A percentile compares a stretch with the other conserved stretches of the same genome.
These are phyloP conservation scores for Ptychadena robeensis DNA, from an alignment of 2,797 vertebrate species.

Conservation along the genomic window DNA sequence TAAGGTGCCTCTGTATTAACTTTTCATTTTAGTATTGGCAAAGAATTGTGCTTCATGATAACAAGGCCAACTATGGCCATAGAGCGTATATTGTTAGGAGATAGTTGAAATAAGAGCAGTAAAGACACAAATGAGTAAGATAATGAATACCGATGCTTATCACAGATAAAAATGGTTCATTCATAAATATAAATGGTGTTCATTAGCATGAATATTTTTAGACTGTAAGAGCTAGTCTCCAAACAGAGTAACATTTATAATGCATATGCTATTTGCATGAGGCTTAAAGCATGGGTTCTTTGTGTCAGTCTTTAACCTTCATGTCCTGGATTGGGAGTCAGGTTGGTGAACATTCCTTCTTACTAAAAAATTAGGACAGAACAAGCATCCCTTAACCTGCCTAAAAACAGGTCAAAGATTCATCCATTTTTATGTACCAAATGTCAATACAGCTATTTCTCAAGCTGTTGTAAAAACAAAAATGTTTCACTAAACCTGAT, in stretches of 20 bases:
- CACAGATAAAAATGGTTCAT: conserved; percentile 21
- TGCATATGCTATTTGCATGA: conserved; percentile 38
- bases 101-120: conserved; percentile 9
- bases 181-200: conserved; percentile 45
- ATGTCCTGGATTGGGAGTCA: conserved; percentile 30
- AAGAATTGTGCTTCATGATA: background rate
- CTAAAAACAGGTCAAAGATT: too few species aligned
- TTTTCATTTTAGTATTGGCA: background rate
- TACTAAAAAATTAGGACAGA: conserved; percentile 34
- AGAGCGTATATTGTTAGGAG: background rate
- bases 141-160: conserved; percentile 28
- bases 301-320: conserved; percentile 49
- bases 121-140: conserved; percentile 18
- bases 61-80: background rate
- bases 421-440: conserved; percentile 3
- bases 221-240: background rate
- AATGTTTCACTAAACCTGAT: conserved; percentile 16
- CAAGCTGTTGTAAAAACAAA: conserved; percentile 3
- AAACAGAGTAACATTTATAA: conserved; percentile 19
- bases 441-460: conserved; percentile 25
- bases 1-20: background rate
- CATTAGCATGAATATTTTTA: conserved; percentile 49
- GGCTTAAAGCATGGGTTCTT: conserved; percentile 31
- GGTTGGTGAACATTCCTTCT: background rate
- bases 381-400: conserved; percentile 8